A percentile compares a stretch with the other conserved stretches of the same genome.
Conservation (phyloP, 2,797 vertebrate species). For the Erethizon dorsatum region DNA sequence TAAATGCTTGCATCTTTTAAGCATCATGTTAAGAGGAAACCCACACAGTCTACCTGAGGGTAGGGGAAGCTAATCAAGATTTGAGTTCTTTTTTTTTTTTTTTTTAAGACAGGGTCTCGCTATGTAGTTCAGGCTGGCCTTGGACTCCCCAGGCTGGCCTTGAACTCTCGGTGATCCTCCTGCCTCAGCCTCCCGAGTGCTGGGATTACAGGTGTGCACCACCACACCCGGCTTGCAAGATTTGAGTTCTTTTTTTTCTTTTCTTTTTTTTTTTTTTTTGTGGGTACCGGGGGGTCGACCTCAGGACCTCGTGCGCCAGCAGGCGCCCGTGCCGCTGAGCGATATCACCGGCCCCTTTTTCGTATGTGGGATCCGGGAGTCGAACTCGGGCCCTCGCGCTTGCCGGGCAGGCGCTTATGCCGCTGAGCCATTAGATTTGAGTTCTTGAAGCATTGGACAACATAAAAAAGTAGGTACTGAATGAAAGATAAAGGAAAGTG, state of each 20-base stretch:
- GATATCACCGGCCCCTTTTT: too few species aligned
- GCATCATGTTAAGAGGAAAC: background rate
- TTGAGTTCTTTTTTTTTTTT: background rate
- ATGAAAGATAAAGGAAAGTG: background rate
- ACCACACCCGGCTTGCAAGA: background rate
- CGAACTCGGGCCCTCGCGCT: too few species aligned
- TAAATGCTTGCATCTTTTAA: background rate
- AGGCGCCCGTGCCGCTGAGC: too few species aligned
- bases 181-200: background rate
- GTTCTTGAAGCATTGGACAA: background rate
- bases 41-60: background rate
- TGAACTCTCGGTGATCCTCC: background rate
- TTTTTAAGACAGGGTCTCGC: background rate
- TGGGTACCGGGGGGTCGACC: too few species aligned
- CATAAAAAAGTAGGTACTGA: background rate
- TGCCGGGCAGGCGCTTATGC: too few species aligned
- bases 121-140: background rate
- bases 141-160: background rate
- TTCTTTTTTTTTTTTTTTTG: too few species aligned
- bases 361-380: too few species aligned
- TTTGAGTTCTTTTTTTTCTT: background rate
- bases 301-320: too few species aligned
- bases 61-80: background rate
- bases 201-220: background rate
- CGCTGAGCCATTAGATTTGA: too few species aligned